A percentile compares a stretch with the other conserved stretches of the same genome.
Conservation (phyloP, 2,113 vertebrate species). For the Conger conger region DNA sequence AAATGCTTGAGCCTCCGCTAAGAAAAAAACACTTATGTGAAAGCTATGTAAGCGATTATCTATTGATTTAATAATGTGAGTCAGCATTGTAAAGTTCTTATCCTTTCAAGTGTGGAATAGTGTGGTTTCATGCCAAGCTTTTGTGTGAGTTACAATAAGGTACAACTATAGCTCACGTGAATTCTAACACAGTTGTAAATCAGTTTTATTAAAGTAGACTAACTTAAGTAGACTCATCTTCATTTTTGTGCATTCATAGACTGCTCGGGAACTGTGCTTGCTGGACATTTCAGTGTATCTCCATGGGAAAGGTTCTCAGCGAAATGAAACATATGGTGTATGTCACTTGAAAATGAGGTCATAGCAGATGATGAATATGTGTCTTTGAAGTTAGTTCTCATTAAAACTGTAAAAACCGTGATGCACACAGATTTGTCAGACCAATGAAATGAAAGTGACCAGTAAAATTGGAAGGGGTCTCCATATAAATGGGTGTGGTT, state of each 20-base stretch:
- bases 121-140: not conserved
- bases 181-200: not conserved
- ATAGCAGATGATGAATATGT: constrained; percentile 46
- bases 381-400: constrained; percentile 49
- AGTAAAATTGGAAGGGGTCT: not conserved
- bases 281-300: constrained; percentile 38
- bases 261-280: constrained; percentile 21
- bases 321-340: constrained; percentile 46
- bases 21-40: not conserved
- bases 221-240: constrained; percentile 13
- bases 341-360: constrained; percentile 49
- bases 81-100: not conserved
- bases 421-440: not conserved
- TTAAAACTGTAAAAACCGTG: constrained; percentile 25
- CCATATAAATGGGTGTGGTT: not conserved
- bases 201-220: not conserved
- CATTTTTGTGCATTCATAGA: constrained; percentile 18
- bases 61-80: constrained; percentile 2
- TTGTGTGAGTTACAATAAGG: not conserved
- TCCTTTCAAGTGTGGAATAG: not conserved
- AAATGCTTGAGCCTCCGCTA: not conserved
- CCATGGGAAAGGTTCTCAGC: constrained; percentile 42
- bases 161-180: not conserved
- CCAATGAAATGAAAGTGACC: not conserved
- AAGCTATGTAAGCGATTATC: not conserved